These are phyloP conservation scores for Stramonita haemastoma DNA, from an alignment of 2,888 invertebrate genomes.

Conservation along the genomic window DNA sequence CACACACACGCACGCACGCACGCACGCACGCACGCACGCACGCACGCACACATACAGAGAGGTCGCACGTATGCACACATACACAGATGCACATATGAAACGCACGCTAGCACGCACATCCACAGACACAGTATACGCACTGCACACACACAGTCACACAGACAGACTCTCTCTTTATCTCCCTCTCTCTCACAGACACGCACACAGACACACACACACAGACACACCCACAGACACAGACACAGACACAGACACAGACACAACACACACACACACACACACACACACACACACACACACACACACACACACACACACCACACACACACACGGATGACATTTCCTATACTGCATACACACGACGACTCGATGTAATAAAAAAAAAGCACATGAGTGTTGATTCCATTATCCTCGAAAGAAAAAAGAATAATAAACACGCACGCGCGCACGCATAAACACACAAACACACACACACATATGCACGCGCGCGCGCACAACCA, in stretches of 20 bases:
- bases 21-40: background rate
- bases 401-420: too few relatives aligned
- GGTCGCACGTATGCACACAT: background rate
- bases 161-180: too few relatives aligned
- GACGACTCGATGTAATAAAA: too few relatives aligned
- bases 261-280: background rate
- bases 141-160: too few relatives aligned
- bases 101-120: background rate
- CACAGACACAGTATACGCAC: too few relatives aligned
- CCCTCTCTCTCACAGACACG: too few relatives aligned
- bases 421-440: too few relatives aligned
- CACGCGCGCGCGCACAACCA: background rate
- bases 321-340: conserved; percentile 3
- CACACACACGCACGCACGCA: too few relatives aligned
- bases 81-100: too few relatives aligned
- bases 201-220: background rate
- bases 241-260: background rate
- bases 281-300: conserved; percentile 6
- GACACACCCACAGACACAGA: background rate
- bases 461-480: background rate
- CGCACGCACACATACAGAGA: background rate
- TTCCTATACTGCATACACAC: too few relatives aligned
- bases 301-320: background rate
- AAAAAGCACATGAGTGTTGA: too few relatives aligned
- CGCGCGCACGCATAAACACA: background rate